Evolutionary conservation across 1,140 invertebrate genomes (phyloP), one percentile per base, ranked within the genome.

Genomic region (Sinonovacula constricta): DNA sequence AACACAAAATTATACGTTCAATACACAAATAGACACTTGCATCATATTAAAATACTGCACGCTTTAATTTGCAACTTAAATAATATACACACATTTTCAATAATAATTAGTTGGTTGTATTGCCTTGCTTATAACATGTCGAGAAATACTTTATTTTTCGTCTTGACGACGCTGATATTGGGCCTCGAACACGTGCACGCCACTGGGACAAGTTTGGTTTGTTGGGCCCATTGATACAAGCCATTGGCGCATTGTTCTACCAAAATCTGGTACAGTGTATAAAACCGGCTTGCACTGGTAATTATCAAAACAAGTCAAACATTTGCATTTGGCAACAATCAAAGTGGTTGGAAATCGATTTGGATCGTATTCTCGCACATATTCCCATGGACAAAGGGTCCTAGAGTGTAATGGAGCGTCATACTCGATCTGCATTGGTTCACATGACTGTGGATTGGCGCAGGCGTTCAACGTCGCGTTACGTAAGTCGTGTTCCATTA

Each of bases 361-460:
- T 30, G 33, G 18, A 33, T 76, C 72, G 7, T 34, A 36, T 57
- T 66, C 62, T 7, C 67, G 36, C 33, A 67, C 72, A 57, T 67
- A 76, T 14, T 76, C 72, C 72, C 72, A 76, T 12, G 72, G 71
- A 56, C 71, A 75, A 22, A 75, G 60, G 15, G 71, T 66, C 31
- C 60, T 75, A 26, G 28, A 22, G 33, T 76, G 72, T 7, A 67
- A 34, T 14, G 72, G 72, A 22, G 72, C 67, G 18, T 34, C 14
- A 2, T 15, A n/a, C 24, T 31, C 45, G 2, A 76, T 51, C 2
- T 22, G n/a, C 4, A 15, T 7, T 12, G 18, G 26, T 31, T n/a
- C 63, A 67, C 72, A 76, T 3, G 72, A 67, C 34, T 31, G 26
- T 1, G 45, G 45, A 33, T 39, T n/a, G 3, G 59, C 26, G 30